phyloP scores from a whole-genome alignment of 1,140 invertebrate species.

The Dufourea novaeangliae region DNA sequence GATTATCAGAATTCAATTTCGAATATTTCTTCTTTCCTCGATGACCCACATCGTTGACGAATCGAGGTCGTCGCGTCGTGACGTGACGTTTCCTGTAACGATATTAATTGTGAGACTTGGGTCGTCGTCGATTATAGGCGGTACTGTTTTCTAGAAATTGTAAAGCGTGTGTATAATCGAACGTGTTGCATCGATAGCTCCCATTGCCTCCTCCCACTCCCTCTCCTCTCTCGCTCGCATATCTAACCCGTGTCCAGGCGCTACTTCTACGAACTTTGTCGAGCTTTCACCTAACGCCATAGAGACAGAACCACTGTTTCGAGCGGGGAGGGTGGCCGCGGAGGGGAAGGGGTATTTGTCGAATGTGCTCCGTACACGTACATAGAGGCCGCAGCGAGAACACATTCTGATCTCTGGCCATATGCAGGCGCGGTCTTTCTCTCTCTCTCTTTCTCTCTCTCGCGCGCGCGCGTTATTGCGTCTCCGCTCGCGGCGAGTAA shows the following conservation, averaged over 20 bases:
- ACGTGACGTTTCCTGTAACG: neutral
- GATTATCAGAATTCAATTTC: neutral
- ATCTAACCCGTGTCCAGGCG: slow-evolving; percentile 1
- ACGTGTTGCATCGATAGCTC: slow-evolving; percentile 15
- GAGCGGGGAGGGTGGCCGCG: neutral
- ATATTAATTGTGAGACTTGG: no score
- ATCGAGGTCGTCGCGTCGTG: neutral
- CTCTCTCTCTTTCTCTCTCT: no score
- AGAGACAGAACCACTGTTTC: slow-evolving; percentile 37
- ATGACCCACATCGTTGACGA: neutral
- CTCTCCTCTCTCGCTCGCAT: no score
- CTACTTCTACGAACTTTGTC: slow-evolving; percentile 40
- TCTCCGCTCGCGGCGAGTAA: slow-evolving; percentile 17
- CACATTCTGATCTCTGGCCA: slow-evolving; percentile 26
- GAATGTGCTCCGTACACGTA: slow-evolving; percentile 41
- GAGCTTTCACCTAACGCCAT: slow-evolving; percentile 58
- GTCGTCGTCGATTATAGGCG: neutral
- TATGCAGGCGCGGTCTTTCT: slow-evolving; percentile 46
- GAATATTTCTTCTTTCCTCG: neutral
- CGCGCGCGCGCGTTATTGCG: slow-evolving; percentile 44
- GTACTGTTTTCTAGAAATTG: neutral
- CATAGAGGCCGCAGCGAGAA: slow-evolving; percentile 10
- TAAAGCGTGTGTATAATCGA: neutral
- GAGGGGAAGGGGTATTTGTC: slow-evolving; percentile 36
- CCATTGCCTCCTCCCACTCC: neutral